Base-by-base conservation (phyloP, 2,113 vertebrate genomes). In the Datnioides undecimradiatus region DNA sequence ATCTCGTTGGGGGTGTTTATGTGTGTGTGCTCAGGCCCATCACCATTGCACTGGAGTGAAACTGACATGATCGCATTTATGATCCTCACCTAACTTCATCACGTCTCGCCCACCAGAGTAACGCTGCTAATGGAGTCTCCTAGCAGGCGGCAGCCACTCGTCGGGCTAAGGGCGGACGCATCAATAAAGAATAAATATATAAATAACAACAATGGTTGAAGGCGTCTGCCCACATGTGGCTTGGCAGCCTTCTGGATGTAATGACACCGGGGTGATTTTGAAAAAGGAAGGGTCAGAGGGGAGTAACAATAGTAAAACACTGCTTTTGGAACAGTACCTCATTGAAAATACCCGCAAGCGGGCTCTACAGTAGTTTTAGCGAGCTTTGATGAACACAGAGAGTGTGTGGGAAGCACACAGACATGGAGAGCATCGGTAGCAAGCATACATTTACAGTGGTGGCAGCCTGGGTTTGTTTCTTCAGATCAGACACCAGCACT, bases 111-210 rank as follows among this genome's bases (percentile, higher is more conserved):
- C 49, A 64, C 68, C 27, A 49, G 38, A 55, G 68, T 12, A 51
- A 60, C 43, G 23, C 57, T 10, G 73, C 76, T 85, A 73, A 86
- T 80, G 83, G 87, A 66, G 68, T 78, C 49, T 58, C 49, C 13
- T 17, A 43, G 40, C 57, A 55, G 64, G 65, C 7, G 4, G 54
- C 17, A 14, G 57, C 19, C 46, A 46, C 62, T 41, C 48, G 23
- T 12, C 13, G 57, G 57, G 19, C 38, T 46, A 34, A 36, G 34
- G 25, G 45, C 14, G 38, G 52, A 40, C 33, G 69, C 34, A 82
- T 72, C n/a, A 75, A 84, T 74, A 70, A 60, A 40, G 33, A 41
- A 60, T 38, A n/a, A 29, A 60, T 43, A 46, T 16, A 73, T 76
- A 33, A 59, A 71, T 69, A 29, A 78, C 68, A 75, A 59, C 27